Evolutionary conservation across 2,888 invertebrate genomes (phyloP), one percentile per base, ranked within the genome.

Genomic region (Apodemia duryi): DNA sequence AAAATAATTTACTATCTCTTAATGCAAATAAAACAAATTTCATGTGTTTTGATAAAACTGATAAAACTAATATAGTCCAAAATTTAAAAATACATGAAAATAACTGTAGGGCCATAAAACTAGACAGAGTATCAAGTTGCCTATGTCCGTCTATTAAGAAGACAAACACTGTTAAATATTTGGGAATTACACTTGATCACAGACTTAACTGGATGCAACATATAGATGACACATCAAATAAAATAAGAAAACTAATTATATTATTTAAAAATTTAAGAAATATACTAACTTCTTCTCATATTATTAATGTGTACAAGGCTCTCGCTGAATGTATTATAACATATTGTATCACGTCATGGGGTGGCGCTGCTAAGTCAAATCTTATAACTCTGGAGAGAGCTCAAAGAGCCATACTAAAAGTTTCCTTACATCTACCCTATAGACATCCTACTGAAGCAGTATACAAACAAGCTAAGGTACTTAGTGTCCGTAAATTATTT

Each of bases 1-100:
- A 46, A 13, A 52, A 62, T 28, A 65, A 52, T 51, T 51, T 65
- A 2, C 41, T 65, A 28, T 38, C 52, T 9, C 51, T 65, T 2
- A 62, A 65, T 32, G 21, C 35, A 6, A 38, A 3, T 11, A 62
- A 65, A 29, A 65, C 62, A n/a, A 49, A 64, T 10, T 64, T 57
- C 43, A 7, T 51, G n/a, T 60, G 57, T 43, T 64, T 64, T 49
- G 35, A 35, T 5, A 63, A 63, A 35, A 63, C 51, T 9, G 29
- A 46, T 21, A 52, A 52, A n/a, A 1, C 52, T 52, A 52, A 52
- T 9, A 52, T 7, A 1, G 3, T 51, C 1, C n/a, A 51, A 51
- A 51, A 51, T n/a, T 21, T 51, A 51, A 51, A 51, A 51, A 51
- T 51, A 13, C n/a, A 51, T n/a, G 51, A 51, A 51, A 6, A 1